phyloP scores from a whole-genome alignment of 2,888 invertebrate genomes.

The Brachyptera risi region DNA sequence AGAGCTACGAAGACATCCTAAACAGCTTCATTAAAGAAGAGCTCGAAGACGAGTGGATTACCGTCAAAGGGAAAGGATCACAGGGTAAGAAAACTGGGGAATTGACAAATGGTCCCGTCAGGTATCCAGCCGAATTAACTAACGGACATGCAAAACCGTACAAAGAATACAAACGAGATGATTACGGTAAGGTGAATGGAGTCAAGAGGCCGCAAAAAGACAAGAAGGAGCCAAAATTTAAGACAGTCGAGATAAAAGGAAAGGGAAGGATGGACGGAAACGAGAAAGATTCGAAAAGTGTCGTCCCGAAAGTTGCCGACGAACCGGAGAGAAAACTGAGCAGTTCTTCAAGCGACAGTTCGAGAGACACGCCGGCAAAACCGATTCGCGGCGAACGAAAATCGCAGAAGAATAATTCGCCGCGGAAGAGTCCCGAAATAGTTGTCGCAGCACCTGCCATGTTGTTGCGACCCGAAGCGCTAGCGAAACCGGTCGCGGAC shows the following conservation, averaged over 20 bases:
- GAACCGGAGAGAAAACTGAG: neutral
- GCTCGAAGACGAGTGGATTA: conserved; percentile 13
- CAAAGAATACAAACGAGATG: neutral
- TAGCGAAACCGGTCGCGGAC: neutral
- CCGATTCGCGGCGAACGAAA: neutral
- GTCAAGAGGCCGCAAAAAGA: too few species aligned
- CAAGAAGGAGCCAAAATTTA: too few species aligned
- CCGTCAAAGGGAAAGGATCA: neutral
- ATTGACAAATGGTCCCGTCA: neutral
- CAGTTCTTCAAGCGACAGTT: neutral
- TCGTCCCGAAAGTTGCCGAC: too few species aligned
- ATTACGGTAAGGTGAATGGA: neutral
- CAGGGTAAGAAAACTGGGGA: neutral
- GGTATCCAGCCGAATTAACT: too few species aligned
- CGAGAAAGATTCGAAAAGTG: neutral
- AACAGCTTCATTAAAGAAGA: conserved; percentile 24
- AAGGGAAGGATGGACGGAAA: conserved; percentile 2
- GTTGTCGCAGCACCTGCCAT: neutral
- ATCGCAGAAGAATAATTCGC: neutral
- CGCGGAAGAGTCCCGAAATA: neutral
- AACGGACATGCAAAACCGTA: conserved; percentile 3
- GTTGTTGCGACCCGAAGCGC: neutral
- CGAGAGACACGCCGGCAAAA: neutral
- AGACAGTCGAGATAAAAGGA: conserved; percentile 14
- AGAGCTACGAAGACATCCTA: conserved; percentile 38